Conservation (phyloP, 2,113 vertebrate species). For the Paracanthobrama guichenoti region DNA sequence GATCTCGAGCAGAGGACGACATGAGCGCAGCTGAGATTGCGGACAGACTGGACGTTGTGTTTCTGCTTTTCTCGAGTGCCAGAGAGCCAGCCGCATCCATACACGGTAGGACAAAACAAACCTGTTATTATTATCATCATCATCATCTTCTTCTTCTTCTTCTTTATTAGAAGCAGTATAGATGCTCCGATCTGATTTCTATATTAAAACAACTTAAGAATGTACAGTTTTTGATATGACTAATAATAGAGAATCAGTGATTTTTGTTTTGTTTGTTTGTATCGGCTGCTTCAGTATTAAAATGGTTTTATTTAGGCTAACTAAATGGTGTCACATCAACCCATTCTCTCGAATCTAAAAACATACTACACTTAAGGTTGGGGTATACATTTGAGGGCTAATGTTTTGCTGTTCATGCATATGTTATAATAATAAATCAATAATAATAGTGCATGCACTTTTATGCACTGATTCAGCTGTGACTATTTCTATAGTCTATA, state of each 20-base stretch:
- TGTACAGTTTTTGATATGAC: not conserved
- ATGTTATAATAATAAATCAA: not conserved
- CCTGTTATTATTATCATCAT: not conserved
- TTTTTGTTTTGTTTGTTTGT: not conserved
- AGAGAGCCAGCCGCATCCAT: constrained; percentile 56
- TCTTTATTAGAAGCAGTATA: not conserved
- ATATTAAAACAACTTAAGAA: not conserved
- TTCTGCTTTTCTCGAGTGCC: constrained; percentile 52
- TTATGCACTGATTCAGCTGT: not conserved
- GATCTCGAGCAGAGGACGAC: constrained; percentile 62
- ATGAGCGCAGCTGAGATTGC: constrained; percentile 77
- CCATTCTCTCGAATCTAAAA: not conserved
- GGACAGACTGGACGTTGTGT: constrained; percentile 58
- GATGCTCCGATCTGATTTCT: not conserved
- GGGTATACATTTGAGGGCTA: not conserved
- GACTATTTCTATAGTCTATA: not conserved
- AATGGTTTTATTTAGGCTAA: not conserved
- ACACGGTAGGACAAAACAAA: constrained; percentile 47
- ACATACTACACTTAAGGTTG: not conserved
- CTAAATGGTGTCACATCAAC: not conserved
- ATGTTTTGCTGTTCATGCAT: not conserved
- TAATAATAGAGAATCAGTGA: not conserved
- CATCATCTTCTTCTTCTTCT: not conserved
- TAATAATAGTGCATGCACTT: not conserved
- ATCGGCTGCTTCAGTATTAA: not conserved